A percentile compares a stretch with the other conserved stretches of the same genome.
Conservation (phyloP, 2,888 invertebrate genomes). For the Patella ulyssiponensis region DNA sequence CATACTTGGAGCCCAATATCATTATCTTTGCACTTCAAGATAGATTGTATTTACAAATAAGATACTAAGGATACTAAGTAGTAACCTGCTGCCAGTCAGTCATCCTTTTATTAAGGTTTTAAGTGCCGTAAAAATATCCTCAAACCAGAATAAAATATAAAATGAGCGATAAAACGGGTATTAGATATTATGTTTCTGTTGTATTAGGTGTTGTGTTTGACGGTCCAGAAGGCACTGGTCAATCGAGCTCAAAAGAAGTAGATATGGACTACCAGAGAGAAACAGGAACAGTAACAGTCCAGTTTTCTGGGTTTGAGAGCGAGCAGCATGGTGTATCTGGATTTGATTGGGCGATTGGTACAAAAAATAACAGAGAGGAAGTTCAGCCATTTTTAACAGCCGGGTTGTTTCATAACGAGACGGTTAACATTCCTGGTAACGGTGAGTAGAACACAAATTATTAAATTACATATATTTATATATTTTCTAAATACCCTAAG, state of each 20-base stretch:
- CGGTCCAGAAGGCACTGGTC: constrained; percentile 33
- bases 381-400: constrained; percentile 44
- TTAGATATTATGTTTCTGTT: too few relatives aligned
- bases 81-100: too few relatives aligned
- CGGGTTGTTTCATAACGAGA: constrained; percentile 41
- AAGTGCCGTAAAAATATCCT: too few relatives aligned
- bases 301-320: constrained; percentile 51
- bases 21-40: too few relatives aligned
- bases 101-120: too few relatives aligned
- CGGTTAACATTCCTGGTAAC: constrained; percentile 34
- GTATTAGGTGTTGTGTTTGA: constrained; percentile 39
- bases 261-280: constrained; percentile 49
- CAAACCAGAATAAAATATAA: too few relatives aligned
- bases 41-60: too few relatives aligned
- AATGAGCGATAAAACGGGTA: too few relatives aligned
- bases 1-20: too few relatives aligned
- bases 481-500: too few relatives aligned
- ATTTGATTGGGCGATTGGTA: constrained; percentile 56
- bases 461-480: too few relatives aligned
- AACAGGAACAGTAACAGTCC: constrained; percentile 43
- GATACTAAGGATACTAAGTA: too few relatives aligned
- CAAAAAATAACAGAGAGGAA: constrained; percentile 45
- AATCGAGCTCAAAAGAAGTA: constrained; percentile 18
- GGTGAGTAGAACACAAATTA: constrained; percentile 26
- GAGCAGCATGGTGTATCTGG: constrained; percentile 45